Conservation (phyloP, 64 coral and sea anemone genomes). For the Anthopleura sola region DNA sequence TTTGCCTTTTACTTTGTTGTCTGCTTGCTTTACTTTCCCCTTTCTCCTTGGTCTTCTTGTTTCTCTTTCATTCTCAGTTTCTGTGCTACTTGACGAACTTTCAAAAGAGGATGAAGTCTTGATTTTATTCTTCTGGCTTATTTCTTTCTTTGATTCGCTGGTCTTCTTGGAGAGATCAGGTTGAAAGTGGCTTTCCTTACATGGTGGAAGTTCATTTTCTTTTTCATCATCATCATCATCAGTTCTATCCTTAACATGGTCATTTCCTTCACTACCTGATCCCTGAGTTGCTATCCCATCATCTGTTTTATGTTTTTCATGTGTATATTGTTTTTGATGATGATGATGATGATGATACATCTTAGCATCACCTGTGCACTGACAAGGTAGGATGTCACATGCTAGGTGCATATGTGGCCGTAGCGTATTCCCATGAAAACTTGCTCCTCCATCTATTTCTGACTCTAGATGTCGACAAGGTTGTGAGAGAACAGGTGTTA, state of each 20-base stretch:
- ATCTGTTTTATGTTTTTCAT: background rate
- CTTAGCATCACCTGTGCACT: conserved; percentile 1
- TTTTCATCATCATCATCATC: background rate
- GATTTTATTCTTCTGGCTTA: background rate
- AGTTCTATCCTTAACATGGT: background rate
- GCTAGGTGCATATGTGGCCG: conserved; percentile 55
- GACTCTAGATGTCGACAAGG: conserved; percentile 7
- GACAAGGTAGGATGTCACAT: conserved; percentile 66
- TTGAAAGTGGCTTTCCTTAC: background rate
- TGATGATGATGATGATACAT: background rate
- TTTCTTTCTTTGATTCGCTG: background rate
- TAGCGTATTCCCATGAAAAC: background rate
- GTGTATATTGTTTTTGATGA: background rate
- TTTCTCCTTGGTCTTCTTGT: background rate
- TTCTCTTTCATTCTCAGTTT: conserved; percentile 8
- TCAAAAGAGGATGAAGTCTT: background rate
- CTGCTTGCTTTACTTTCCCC: background rate
- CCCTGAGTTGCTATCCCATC: background rate
- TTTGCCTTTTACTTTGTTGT: background rate
- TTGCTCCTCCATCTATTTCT: background rate
- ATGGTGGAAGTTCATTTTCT: background rate
- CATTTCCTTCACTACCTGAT: background rate
- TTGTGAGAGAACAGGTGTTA: background rate
- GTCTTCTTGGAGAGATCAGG: background rate
- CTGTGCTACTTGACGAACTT: background rate